Evolutionary conservation across 2,888 invertebrate species (phyloP).

Genomic region (Chalcosyrphus nemorum): DNA sequence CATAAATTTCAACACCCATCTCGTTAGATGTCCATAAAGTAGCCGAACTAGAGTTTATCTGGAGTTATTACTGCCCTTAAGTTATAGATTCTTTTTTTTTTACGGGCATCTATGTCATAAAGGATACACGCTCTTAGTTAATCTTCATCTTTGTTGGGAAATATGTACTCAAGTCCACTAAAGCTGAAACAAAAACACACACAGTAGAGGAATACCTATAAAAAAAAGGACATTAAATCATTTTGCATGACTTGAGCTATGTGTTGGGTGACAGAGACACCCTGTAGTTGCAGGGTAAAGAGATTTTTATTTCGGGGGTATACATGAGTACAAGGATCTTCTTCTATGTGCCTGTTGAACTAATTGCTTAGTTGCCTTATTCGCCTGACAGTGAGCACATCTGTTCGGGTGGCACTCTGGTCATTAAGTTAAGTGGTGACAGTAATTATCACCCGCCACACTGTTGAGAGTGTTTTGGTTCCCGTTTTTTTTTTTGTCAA

Average conservation of each 20-base stretch:
- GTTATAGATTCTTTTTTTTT: slow-evolving; percentile 29
- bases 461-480: slow-evolving; percentile 14
- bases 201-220: slow-evolving; percentile 5
- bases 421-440: slow-evolving; percentile 75
- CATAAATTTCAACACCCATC: slow-evolving; percentile 73
- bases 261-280: neutral
- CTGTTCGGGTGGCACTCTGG: slow-evolving; percentile 72
- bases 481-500: neutral
- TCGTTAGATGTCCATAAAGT: slow-evolving; percentile 70
- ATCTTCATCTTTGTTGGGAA: slow-evolving; percentile 60
- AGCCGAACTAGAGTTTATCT: slow-evolving; percentile 63
- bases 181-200: slow-evolving; percentile 58
- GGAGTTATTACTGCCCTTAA: slow-evolving; percentile 56
- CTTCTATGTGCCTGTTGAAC: slow-evolving; percentile 38
- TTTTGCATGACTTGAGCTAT: slow-evolving; percentile 73
- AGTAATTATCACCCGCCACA: slow-evolving; percentile 74
- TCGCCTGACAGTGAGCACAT: slow-evolving; percentile 64
- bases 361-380: slow-evolving; percentile 58
- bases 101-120: slow-evolving; percentile 63
- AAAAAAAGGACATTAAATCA: slow-evolving; percentile 72
- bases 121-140: slow-evolving; percentile 63
- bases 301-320: neutral
- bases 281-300: neutral
- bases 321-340: slow-evolving; percentile 2
- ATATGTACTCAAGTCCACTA: slow-evolving; percentile 50